A percentile compares a stretch with the other conserved stretches of the same genome.
Evolutionary conservation across 2,888 invertebrate genomes (phyloP).

Genomic region (Diadegma fenestrale): DNA sequence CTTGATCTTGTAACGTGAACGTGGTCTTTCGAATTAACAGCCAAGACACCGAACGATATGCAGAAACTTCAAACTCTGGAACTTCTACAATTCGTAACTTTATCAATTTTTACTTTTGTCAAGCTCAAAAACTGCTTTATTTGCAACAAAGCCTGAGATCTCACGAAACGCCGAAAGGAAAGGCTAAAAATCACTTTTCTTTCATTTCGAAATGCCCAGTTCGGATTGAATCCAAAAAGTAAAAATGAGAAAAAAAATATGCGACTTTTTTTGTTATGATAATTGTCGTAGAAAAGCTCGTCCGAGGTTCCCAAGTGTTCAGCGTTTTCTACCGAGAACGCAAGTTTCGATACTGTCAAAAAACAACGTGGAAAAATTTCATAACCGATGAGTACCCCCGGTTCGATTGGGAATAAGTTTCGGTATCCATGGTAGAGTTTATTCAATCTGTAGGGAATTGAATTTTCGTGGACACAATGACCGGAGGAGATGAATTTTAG

Average conservation of each 20-base stretch:
- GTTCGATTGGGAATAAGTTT: neutral
- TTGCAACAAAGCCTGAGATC: neutral
- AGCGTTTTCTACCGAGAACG: neutral
- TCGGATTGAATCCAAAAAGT: too few species aligned
- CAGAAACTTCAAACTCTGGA: neutral
- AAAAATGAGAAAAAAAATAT: too few species aligned
- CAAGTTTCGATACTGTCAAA: neutral
- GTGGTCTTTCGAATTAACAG: neutral
- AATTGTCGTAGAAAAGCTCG: too few species aligned
- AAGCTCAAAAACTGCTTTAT: neutral
- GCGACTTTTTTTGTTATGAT: too few species aligned
- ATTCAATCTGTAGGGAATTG: neutral
- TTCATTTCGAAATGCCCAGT: neutral
- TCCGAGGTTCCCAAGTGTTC: neutral
- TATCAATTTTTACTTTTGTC: neutral
- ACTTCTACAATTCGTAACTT: neutral
- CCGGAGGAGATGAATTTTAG: neutral
- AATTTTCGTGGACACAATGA: neutral
- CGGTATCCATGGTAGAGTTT: neutral
- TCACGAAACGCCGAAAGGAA: neutral
- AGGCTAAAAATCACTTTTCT: neutral
- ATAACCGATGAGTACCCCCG: neutral
- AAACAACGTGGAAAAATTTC: neutral
- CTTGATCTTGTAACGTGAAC: neutral
- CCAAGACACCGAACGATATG: neutral